Evolutionary conservation across 2,888 invertebrate genomes (phyloP), one percentile per base, ranked within the genome.

Genomic region (Tortricodes alternella): DNA sequence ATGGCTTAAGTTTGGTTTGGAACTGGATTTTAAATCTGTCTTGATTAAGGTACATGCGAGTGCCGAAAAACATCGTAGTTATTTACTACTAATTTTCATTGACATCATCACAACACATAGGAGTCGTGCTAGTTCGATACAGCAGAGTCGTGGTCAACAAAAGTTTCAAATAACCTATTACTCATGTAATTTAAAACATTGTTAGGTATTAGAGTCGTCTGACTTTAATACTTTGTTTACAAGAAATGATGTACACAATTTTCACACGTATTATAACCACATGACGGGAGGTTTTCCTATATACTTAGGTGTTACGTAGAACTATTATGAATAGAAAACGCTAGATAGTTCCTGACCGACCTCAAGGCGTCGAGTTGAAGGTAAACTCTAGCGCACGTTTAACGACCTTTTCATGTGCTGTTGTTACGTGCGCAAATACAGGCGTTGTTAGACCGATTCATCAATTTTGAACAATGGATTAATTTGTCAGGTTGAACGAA

Each of bases 1-100:
- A 44, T 41, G 32, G n/a, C 18, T 32, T 2, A 55, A 55, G 9
- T 55, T 55, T 55, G 41, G 41, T 41, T 48, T 55, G 41, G n/a
- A 18, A 18, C 13, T 48, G 41, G 48, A 48, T 55, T 35, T 32
- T 38, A 53, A 53, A 55, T 32, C 21, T 18, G 32, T 6, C 27
- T 7, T 53, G 32, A 46, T 32, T 53, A 15, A 7, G 27, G 27
- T 19, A 9, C 11, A 29, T 9, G 9, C 29, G n/a, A 4, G 27
- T n/a, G n/a, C 9, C 5, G 3, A 23, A 23, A n/a, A 29, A 1
- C n/a, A n/a, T n/a, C n/a, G 5, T n/a, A 29, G 27, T 27, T n/a
- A 27, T 27, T n/a, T 27, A 11, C n/a, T n/a, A n/a, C n/a, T n/a
- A n/a, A n/a, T n/a, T n/a, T n/a, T n/a, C n/a, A n/a, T n/a, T n/a